Evolutionary conservation across 2,797 vertebrate genomes (phyloP).

Genomic region (Myripristis jacobus): DNA sequence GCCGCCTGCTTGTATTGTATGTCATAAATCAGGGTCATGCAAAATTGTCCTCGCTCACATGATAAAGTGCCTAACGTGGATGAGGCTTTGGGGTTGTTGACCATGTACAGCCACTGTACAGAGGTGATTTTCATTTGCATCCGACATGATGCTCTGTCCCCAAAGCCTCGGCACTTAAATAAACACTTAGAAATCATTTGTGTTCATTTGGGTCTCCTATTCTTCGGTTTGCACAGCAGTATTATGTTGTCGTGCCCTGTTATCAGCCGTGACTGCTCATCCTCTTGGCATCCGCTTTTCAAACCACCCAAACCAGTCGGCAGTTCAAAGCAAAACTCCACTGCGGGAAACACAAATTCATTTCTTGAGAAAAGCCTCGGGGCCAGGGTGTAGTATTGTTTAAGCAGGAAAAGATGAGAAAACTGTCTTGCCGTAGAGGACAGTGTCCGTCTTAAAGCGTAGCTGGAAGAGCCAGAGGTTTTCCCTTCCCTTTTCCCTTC

Average conservation of each 20-base stretch:
- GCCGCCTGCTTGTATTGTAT: slow-evolving; percentile 50
- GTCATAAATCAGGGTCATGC: slow-evolving; percentile 72
- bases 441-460: slow-evolving; percentile 3
- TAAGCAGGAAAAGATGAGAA: slow-evolving; percentile 28
- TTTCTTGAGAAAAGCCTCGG: slow-evolving; percentile 9
- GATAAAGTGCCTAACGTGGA: slow-evolving; percentile 56
- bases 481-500: slow-evolving; percentile 38
- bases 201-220: slow-evolving; percentile 79
- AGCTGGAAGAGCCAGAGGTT: slow-evolving; percentile 24
- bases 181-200: slow-evolving; percentile 81
- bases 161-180: slow-evolving; percentile 66
- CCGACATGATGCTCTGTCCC: slow-evolving; percentile 68
- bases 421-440: slow-evolving; percentile 16
- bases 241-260: slow-evolving; percentile 29
- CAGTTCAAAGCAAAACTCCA: slow-evolving; percentile 22
- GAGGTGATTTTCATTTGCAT: slow-evolving; percentile 84
- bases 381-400: slow-evolving; percentile 3
- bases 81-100: slow-evolving; percentile 57
- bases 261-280: slow-evolving; percentile 35
- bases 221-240: slow-evolving; percentile 49
- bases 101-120: slow-evolving; percentile 55
- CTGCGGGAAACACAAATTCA: neutral
- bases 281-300: slow-evolving; percentile 18
- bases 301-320: slow-evolving; percentile 48
- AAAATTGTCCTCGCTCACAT: slow-evolving; percentile 61